Conservation (phyloP, 2,797 vertebrate species). For the Mus spretus region DNA sequence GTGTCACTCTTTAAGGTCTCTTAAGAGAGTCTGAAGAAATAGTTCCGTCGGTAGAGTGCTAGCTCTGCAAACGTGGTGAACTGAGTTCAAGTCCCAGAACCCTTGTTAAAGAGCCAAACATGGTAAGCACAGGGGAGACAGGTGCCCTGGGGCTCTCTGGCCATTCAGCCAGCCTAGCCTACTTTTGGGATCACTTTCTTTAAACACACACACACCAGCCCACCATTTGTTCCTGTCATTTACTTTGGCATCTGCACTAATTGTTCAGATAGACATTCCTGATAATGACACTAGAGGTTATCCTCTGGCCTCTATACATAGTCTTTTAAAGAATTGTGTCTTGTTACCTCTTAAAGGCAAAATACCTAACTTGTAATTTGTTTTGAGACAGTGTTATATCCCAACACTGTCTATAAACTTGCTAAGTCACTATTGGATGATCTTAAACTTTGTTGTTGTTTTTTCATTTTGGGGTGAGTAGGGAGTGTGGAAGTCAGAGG, state of each 20-base stretch:
- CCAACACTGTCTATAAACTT: neutral
- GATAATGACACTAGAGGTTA: neutral
- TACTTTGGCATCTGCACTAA: neutral
- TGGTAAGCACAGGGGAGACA: neutral
- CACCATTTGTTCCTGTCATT: neutral
- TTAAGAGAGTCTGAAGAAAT: neutral
- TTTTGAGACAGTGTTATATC: neutral
- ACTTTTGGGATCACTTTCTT: neutral
- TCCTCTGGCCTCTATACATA: neutral
- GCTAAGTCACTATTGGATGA: neutral
- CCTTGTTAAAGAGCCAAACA: neutral
- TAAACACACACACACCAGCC: neutral
- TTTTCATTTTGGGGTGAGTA: neutral
- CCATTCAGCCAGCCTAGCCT: neutral
- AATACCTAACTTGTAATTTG: neutral
- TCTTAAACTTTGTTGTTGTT: neutral
- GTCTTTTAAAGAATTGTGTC: neutral
- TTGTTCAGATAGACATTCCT: neutral
- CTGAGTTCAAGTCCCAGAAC: neutral
- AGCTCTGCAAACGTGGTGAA: neutral
- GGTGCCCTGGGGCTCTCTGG: neutral
- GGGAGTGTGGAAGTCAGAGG: neutral
- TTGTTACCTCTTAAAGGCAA: neutral
- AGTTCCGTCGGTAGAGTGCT: neutral
- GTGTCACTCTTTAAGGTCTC: neutral